Evolutionary conservation across 37 sponge, comb jelly and placozoan genomes (phyloP).

Genomic region (Oscarella lobularis): DNA sequence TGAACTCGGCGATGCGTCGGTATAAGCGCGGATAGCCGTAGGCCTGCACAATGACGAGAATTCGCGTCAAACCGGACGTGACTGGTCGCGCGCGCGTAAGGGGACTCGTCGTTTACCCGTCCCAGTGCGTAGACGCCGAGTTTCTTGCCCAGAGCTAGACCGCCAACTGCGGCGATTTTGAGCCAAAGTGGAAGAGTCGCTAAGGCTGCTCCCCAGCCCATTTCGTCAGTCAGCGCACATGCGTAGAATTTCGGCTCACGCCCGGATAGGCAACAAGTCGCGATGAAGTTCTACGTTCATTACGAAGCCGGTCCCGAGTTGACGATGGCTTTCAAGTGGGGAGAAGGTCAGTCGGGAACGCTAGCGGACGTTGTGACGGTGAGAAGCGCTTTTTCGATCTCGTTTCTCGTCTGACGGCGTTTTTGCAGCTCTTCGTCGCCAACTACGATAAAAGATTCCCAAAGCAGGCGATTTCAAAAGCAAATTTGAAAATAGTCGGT

Average conservation of each 20-base stretch:
- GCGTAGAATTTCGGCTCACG: no score
- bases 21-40: slow-evolving; percentile 62
- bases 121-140: slow-evolving; percentile 41
- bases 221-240: no score
- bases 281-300: neutral
- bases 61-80: neutral
- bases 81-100: no score
- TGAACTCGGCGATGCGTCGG: slow-evolving; percentile 36
- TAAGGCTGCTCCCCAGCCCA: no score
- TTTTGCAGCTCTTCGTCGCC: no score
- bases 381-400: no score
- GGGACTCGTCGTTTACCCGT: slow-evolving; percentile 36
- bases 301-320: neutral
- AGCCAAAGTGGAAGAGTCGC: neutral
- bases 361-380: no score
- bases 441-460: no score
- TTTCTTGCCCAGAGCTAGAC: slow-evolving; percentile 47
- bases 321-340: neutral
- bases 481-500: no score
- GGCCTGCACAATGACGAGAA: slow-evolving; percentile 8
- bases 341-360: neutral
- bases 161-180: slow-evolving; percentile 6
- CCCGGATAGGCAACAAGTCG: neutral
- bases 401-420: no score
- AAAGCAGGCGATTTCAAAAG: no score